phyloP scores from a whole-genome alignment of 2,113 vertebrate genomes.

The Charina bottae region DNA sequence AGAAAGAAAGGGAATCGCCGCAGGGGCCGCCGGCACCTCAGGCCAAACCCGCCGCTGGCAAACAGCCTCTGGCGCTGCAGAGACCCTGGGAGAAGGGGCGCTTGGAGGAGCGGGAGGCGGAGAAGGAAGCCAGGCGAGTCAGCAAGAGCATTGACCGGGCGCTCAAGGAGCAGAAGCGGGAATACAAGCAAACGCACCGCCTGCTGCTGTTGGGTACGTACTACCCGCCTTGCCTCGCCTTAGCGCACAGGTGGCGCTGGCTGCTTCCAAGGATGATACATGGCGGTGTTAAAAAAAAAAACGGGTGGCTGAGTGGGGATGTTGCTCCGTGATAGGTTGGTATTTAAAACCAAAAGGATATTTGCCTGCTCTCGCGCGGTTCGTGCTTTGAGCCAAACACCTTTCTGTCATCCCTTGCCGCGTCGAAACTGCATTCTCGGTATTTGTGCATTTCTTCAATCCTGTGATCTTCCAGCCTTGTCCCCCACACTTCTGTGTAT shows the following conservation, averaged over 20 bases:
- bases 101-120: slow-evolving; percentile 90
- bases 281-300: background rate
- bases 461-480: background rate
- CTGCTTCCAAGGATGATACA: background rate
- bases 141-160: slow-evolving; percentile 90
- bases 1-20: slow-evolving; percentile 53
- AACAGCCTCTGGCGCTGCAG: slow-evolving; percentile 73
- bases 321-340: background rate
- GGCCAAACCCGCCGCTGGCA: slow-evolving; percentile 47
- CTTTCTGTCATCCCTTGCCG: background rate
- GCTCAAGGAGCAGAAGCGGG: slow-evolving; percentile 90
- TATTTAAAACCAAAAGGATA: background rate
- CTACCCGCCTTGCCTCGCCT: background rate
- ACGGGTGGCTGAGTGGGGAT: background rate
- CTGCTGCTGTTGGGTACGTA: slow-evolving; percentile 91
- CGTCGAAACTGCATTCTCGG: background rate
- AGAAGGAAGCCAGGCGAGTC: slow-evolving; percentile 90
- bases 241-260: slow-evolving; percentile 52
- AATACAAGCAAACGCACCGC: slow-evolving; percentile 93
- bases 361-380: background rate
- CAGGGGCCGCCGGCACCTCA: background rate
- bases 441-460: background rate
- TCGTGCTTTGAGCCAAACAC: background rate
- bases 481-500: background rate
- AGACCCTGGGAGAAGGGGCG: slow-evolving; percentile 87